phyloP scores from a whole-genome alignment of 2,797 vertebrate species.

The Paguma larvata region DNA sequence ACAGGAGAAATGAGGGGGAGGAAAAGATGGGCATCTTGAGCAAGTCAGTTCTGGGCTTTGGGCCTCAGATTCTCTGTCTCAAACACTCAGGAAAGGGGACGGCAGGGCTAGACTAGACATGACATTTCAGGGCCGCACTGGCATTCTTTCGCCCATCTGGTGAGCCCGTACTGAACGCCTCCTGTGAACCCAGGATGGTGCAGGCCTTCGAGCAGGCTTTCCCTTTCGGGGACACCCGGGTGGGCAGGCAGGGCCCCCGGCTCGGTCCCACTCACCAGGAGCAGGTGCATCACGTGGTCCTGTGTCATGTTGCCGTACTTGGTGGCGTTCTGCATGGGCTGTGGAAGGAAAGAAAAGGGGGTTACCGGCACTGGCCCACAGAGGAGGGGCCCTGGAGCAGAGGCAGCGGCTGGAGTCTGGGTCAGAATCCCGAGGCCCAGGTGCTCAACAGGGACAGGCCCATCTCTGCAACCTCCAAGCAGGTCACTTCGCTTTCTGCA shows the following conservation, averaged over 20 bases:
- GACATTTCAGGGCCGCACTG: not conserved
- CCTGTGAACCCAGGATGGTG: too few species aligned
- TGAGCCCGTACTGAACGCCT: not conserved
- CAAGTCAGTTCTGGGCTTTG: not conserved
- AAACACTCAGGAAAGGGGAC: not conserved
- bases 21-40: not conserved
- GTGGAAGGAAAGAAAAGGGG: not conserved
- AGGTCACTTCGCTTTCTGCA: not conserved
- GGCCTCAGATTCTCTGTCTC: constrained; percentile 33
- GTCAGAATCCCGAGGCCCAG: not conserved
- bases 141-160: accelerated
- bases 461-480: not conserved
- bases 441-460: not conserved
- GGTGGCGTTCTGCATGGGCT: constrained; percentile 81
- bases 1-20: not conserved
- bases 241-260: not conserved
- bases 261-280: constrained; percentile 89
- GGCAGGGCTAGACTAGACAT: not conserved
- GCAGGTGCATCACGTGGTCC: constrained; percentile 91
- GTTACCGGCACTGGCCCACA: not conserved
- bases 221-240: accelerated
- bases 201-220: not conserved
- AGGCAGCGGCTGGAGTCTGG: not conserved
- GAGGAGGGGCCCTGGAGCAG: not conserved
- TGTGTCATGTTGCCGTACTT: constrained; percentile 89